Evolutionary conservation across 2,113 vertebrate genomes (phyloP), one percentile per base, ranked within the genome.

Genomic region (Atlantisia rogersi): DNA sequence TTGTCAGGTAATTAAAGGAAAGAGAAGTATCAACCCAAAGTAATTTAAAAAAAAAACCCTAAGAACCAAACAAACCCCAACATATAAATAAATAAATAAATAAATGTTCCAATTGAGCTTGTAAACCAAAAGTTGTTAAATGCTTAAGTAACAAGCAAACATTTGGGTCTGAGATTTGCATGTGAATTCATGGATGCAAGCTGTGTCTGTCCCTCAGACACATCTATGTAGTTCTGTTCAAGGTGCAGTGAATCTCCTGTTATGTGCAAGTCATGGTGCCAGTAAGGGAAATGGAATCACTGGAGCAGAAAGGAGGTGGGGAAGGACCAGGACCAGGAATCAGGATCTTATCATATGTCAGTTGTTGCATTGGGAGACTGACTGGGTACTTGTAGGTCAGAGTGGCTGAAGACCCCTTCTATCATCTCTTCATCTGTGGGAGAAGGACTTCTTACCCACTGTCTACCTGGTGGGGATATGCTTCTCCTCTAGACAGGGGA

Each of bases 1-100:
- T 97, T 97, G 88, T 97, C 88, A 97, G 92, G 81, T 97, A 97
- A 96, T 97, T 98, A 97, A 97, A 95, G 58, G 65, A 62, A 86
- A 94, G 80, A 96, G 92, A 95, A 93, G 74, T 96, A 95, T 88
- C 95, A 96, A 93, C 42, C 37, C 96, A 81, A 96, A 96, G 84
- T 37, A 35, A 25, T 44, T 53, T 15, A 7, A 53, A 53, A 53
- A 53, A 48, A 48, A 48, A 48, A 7, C 48, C 48, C 44, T 18
- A 46, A 46, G 6, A 48, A 48, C 48, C 14, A 22, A 20, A 48
- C 19, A 53, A 28, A 53, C 28, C 28, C 14, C 55, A 52, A 84
- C 7, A 8, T 92, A 97, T 96, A 86, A 91, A 92, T 88, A 96
- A 96, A 48, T 48, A 22, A 21, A 46, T 46, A 9, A 18, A 63